Evolutionary conservation across 2,888 invertebrate species (phyloP), one percentile per base, ranked within the genome.

Genomic region (Timandra comae): DNA sequence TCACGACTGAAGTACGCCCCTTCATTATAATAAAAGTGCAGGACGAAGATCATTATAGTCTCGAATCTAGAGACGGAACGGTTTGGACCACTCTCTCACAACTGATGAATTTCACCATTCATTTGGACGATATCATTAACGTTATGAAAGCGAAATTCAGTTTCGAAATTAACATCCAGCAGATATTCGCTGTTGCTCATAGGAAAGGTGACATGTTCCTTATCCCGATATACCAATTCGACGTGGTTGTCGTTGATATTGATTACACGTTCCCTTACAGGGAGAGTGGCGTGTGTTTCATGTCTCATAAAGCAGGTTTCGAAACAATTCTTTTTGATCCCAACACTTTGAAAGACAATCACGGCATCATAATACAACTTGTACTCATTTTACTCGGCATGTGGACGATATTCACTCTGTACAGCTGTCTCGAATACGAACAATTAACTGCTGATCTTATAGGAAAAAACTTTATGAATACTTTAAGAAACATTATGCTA

Each of bases 281-380:
- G 46, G 80, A 71, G 1, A 85, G 85, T 28, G 85, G 85, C 7
- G 69, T 79, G 3, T 85, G 85, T 38, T 60, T 82, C 26, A 32
- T 74, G 21, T 57, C 84, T 0, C 68, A 65, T 33, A 64, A 75
- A 23, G 82, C 85, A 2, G 68, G 46, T 1, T 84, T 69, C 33
- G 77, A 76, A 49, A 81, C 73, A 0, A 50, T 65, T 8, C 38
- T 81, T 1, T 75, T 84, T 26, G 66, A 80, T 44, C 10, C 49
- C 1, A 73, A 68, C 30, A 47, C 63, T 6, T 27, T 74, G 7
- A 38, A 58, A 26, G 39, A 51, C 2, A 70, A 74, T 33, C 54
- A 52, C 3, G 16, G 33, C 0, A 7, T 61, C 3, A 13, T 74
- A 4, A 28, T 70, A 4, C 39, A 57, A 34, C 71, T 68, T 32